phyloP scores from a whole-genome alignment of 2,797 vertebrate genomes.

The Muraenolepis orangiensis region DNA sequence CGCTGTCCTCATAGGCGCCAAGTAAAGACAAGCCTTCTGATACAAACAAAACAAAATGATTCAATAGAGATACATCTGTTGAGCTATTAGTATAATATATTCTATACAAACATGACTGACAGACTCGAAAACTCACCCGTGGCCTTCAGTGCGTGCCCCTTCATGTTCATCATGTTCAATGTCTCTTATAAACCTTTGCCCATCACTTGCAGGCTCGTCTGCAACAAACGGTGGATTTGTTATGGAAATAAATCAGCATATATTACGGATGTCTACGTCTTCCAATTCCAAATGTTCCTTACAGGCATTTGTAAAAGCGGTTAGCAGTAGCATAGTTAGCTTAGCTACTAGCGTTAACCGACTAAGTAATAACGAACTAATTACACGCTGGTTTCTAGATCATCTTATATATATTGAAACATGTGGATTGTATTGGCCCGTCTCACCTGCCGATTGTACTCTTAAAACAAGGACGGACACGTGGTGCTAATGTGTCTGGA shows the following conservation, averaged over 20 bases:
- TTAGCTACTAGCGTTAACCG: slow-evolving; percentile 17
- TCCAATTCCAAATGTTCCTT: background rate
- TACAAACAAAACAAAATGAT: background rate
- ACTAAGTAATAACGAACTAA: slow-evolving; percentile 11
- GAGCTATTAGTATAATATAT: background rate
- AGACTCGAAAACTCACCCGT: slow-evolving; percentile 73
- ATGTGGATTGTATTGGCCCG: background rate
- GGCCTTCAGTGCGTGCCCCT: slow-evolving; percentile 81
- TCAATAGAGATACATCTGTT: background rate
- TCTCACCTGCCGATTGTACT: background rate
- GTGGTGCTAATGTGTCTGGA: background rate
- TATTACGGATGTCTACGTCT: background rate
- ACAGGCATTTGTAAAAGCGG: background rate
- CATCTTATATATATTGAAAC: background rate
- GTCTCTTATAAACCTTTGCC: slow-evolving; percentile 55
- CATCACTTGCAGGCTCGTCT: slow-evolving; percentile 87
- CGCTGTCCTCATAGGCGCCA: slow-evolving; percentile 94
- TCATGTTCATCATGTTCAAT: slow-evolving; percentile 66
- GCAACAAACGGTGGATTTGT: slow-evolving; percentile 12
- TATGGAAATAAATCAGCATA: background rate
- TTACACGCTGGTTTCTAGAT: background rate
- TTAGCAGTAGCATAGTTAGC: background rate
- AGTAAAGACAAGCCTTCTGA: slow-evolving; percentile 91
- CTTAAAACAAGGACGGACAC: background rate
- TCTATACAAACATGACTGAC: background rate